Conservation (phyloP, 1,140 invertebrate species). For the Drosophila varians region DNA sequence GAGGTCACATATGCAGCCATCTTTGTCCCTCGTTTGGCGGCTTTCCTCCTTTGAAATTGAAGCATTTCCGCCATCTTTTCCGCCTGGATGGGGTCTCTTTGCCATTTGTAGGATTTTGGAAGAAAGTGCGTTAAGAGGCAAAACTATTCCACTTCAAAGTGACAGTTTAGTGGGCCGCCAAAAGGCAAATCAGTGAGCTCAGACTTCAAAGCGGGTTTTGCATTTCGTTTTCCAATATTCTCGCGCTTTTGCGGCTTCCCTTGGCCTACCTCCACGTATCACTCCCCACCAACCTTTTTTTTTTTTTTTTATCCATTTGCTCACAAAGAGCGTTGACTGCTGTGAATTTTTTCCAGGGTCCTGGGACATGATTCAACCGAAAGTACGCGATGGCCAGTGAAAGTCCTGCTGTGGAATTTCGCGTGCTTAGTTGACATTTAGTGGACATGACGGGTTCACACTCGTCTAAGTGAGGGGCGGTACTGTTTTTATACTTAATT, state of each 20-base stretch:
- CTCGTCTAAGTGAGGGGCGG: constrained; percentile 62
- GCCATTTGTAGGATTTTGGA: constrained; percentile 11
- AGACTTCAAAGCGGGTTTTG: constrained; percentile 78
- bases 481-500: constrained; percentile 51
- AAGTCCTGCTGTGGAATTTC: constrained; percentile 70
- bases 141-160: constrained; percentile 79
- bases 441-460: constrained; percentile 72
- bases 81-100: constrained; percentile 12
- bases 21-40: constrained; percentile 46
- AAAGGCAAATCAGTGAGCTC: constrained; percentile 70
- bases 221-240: constrained; percentile 73
- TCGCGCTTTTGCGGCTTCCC: constrained; percentile 77
- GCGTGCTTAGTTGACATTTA: constrained; percentile 79
- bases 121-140: constrained; percentile 75
- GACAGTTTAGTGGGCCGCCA: constrained; percentile 36
- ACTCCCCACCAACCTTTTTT: no score
- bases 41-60: constrained; percentile 76
- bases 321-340: constrained; percentile 30
- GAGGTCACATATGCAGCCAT: constrained; percentile 30
- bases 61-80: constrained; percentile 77
- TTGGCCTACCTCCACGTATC: not conserved
- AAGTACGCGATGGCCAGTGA: constrained; percentile 54
- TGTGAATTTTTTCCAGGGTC: constrained; percentile 29
- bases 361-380: constrained; percentile 49
- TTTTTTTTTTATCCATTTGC: constrained; percentile 9